Conservation (phyloP, 2,797 vertebrate genomes). For the Mallotus villosus region DNA sequence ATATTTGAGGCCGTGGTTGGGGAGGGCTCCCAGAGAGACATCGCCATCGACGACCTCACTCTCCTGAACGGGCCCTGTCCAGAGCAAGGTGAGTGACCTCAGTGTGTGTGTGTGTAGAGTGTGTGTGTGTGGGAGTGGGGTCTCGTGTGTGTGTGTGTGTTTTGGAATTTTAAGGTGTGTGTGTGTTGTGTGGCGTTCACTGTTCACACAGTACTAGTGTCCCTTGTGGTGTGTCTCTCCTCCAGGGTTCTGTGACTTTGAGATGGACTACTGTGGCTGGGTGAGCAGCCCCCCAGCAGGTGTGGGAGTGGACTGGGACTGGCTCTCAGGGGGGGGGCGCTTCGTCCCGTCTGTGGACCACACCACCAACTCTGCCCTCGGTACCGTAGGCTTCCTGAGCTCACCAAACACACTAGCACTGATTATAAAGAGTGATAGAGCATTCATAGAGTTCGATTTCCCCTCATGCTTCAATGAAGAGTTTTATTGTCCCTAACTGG, state of each 20-base stretch:
- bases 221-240: slow-evolving; percentile 8
- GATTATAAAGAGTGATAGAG: no score
- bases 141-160: no score
- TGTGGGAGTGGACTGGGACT: slow-evolving; percentile 68
- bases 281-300: slow-evolving; percentile 55
- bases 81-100: slow-evolving; percentile 58
- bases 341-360: slow-evolving; percentile 59
- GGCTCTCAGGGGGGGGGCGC: slow-evolving; percentile 56
- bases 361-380: slow-evolving; percentile 66
- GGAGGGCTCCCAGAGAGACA: slow-evolving; percentile 53
- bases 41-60: slow-evolving; percentile 74
- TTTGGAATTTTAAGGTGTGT: not conserved
- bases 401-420: not conserved
- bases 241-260: slow-evolving; percentile 81
- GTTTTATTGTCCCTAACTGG: not conserved
- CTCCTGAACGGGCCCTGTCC: slow-evolving; percentile 71
- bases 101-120: not conserved
- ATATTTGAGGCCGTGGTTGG: slow-evolving; percentile 73
- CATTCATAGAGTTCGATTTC: no score
- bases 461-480: no score
- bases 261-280: slow-evolving; percentile 77
- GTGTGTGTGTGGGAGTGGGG: not conserved
- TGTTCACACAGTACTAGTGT: not conserved
- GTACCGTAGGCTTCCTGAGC: slow-evolving; percentile 41
- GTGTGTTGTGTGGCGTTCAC: not conserved